Evolutionary conservation across 1,140 invertebrate species (phyloP).

Genomic region (Dinoponera quadriceps): DNA sequence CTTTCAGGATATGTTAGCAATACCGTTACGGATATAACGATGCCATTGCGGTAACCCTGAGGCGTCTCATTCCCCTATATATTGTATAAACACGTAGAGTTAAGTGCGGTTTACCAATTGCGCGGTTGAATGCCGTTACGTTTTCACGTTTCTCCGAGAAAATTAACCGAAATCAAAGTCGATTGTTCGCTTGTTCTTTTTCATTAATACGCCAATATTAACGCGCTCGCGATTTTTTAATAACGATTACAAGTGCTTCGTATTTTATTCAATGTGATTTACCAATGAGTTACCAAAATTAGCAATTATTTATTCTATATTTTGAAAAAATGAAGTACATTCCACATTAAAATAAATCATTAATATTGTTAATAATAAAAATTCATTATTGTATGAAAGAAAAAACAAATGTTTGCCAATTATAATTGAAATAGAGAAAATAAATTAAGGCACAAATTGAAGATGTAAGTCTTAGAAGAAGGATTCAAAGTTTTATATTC

Average conservation of each 20-base stretch:
- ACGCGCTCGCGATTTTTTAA: constrained; percentile 25
- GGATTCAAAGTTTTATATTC: too few relatives aligned
- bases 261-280: background rate
- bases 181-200: constrained; percentile 47
- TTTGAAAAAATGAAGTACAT: too few relatives aligned
- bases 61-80: constrained; percentile 49
- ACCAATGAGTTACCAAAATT: background rate
- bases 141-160: constrained; percentile 48
- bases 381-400: too few relatives aligned
- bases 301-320: too few relatives aligned
- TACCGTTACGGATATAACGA: constrained; percentile 62
- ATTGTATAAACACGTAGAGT: constrained; percentile 54
- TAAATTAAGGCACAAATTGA: too few relatives aligned
- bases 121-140: constrained; percentile 44
- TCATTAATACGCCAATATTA: background rate
- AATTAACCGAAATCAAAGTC: constrained; percentile 43
- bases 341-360: too few relatives aligned
- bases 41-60: constrained; percentile 52
- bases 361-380: too few relatives aligned
- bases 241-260: background rate
- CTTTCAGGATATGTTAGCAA: constrained; percentile 58
- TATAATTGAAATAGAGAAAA: too few relatives aligned
- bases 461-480: too few relatives aligned
- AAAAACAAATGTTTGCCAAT: too few relatives aligned
- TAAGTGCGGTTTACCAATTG: constrained; percentile 62